Evolutionary conservation across 2,797 vertebrate species (phyloP), one percentile per base, ranked within the genome.

Genomic region (Gephyroberyx darwinii): DNA sequence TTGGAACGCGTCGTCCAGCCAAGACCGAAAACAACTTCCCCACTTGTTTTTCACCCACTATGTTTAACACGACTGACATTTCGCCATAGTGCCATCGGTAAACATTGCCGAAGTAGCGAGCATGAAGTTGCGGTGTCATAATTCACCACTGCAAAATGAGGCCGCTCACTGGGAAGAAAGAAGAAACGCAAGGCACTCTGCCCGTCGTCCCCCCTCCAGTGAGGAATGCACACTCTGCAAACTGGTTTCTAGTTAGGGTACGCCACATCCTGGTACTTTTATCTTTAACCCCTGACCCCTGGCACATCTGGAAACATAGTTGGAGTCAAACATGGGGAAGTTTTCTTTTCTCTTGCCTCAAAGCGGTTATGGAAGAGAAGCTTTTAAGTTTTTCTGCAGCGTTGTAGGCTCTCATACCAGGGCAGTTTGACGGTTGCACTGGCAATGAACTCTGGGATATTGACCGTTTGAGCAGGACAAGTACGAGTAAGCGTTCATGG

Each of bases 301-400:
- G 78, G 88, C 87, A 97, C 97, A 99, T 99, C 96, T 99, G 97
- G 97, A 97, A 98, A 96, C 91, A 77, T 94, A 94, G 93, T 95
- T 95, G 93, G 90, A 94, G 92, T 92, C 91, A 90, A 95, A 94
- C 89, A 94, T 75, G 90, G 94, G 94, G 93, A 98, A 94, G 93
- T 96, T 96, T 96, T 95, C 93, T 94, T 96, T 96, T 93, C 84
- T 93, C 94, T 90, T 65, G 7, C 35, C 81, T 82, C 88, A 88
- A 92, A 93, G 93, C 84, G 47, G 91, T 93, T 89, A 90, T 88
- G 81, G 83, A 87, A 65, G 71, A 90, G 86, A 87, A 88, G 82
- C 87, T 71, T 92, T 86, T 14, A 66, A 81, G 70, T 72, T 87
- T 64, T 72, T 61, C 57, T 70, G 62, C 69, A 83, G 92, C 69